A percentile compares a stretch with the other conserved stretches of the same genome.
Evolutionary conservation across 1,140 invertebrate genomes (phyloP).

Genomic region (Bombus breviceps): DNA sequence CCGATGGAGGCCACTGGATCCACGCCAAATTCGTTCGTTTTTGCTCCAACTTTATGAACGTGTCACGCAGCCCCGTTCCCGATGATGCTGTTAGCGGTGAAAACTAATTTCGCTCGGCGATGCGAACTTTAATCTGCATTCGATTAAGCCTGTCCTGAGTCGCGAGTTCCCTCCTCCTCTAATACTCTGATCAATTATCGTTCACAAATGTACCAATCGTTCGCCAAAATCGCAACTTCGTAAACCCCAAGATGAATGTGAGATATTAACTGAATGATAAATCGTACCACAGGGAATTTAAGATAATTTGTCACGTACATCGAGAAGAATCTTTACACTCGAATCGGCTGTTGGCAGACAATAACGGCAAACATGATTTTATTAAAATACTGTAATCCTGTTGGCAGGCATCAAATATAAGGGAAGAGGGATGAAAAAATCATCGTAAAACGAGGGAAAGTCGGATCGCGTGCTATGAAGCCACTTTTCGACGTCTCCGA

Average conservation of each 20-base stretch:
- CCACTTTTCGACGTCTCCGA: not conserved
- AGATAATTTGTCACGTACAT: not conserved
- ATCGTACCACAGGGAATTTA: not conserved
- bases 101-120: conserved; percentile 35
- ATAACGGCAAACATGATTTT: not conserved
- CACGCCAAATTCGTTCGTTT: conserved; percentile 42
- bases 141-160: conserved; percentile 15
- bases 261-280: not conserved
- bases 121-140: conserved; percentile 40
- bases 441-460: not conserved
- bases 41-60: conserved; percentile 37
- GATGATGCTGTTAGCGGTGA: conserved; percentile 28
- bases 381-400: not conserved
- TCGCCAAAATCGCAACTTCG: not conserved
- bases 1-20: conserved; percentile 1
- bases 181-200: conserved; percentile 9
- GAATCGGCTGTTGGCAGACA: not conserved
- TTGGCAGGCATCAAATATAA: not conserved
- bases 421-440: not conserved
- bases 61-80: conserved; percentile 11
- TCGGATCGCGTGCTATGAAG: not conserved
- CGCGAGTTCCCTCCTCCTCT: not conserved
- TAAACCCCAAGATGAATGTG: not conserved
- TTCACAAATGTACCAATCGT: not conserved
- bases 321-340: not conserved